Evolutionary conservation across 2,888 invertebrate species (phyloP), one percentile per base, ranked within the genome.

Genomic region (Blastobasis lacticolella): DNA sequence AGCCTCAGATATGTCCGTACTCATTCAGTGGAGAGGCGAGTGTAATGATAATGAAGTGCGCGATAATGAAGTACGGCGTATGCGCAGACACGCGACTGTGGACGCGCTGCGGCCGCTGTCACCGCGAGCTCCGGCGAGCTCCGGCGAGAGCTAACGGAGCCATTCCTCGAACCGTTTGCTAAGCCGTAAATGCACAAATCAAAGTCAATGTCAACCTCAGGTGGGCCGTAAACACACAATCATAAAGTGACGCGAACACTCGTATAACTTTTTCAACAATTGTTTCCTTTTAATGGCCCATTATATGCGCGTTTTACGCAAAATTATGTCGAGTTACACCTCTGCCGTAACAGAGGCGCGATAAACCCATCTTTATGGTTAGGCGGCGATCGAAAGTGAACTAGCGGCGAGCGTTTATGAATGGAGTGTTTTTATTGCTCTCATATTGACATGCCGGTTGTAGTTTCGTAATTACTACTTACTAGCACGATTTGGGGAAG

Each of bases 181-280:
- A 81, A 81, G 73, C 77, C 71, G 75, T 88, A 83, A 86, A 84
- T 81, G 78, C 73, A 81, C 78, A 84, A 88, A 86, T 85, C 83
- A 87, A 84, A 84, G 84, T 86, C 87, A 87, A 86, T 87, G 87
- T 85, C 86, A 85, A 82, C 81, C 73, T 82, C 83, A 83, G 84
- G 82, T 82, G 77, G 72, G 81, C 78, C 76, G 77, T 87, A 83
- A 87, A 84, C 85, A 84, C 69, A 83, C 82, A 86, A 83, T 86
- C 86, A 87, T 87, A 86, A 88, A 86, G 75, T 83, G 83, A 84
- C 86, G 85, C 73, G 78, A 81, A 75, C 79, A 82, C 82, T 81
- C 85, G 80, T 86, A 83, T 85, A 85, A 88, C 84, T 87, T 88
- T 88, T 88, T 87, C 78, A 87, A 86, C 87, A 87, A 88, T 87